A percentile compares a stretch with the other conserved stretches of the same genome.
These are phyloP conservation scores for Lepilemur septentrionalis DNA, from an alignment of 2,797 vertebrate species.

Conservation along the genomic window DNA sequence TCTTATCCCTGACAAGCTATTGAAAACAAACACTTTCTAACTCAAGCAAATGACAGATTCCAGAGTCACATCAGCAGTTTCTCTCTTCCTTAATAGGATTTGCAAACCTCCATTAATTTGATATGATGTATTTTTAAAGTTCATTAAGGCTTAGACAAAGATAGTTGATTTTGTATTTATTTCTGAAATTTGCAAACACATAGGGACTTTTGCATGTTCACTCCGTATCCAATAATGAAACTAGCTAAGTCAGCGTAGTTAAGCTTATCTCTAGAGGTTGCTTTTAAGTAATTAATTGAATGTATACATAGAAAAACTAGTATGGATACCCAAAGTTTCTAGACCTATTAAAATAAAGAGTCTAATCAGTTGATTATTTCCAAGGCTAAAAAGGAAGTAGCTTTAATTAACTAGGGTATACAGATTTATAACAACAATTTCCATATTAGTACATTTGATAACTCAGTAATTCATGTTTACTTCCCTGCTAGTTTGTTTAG, in stretches of 20 bases:
- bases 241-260: neutral
- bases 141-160: neutral
- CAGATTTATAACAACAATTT: neutral
- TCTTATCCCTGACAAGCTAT: neutral
- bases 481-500: neutral
- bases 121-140: neutral
- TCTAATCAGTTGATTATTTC: neutral
- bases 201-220: neutral
- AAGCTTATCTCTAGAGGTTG: neutral
- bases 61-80: neutral
- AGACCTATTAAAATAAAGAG: neutral
- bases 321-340: neutral
- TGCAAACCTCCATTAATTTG: neutral
- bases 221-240: neutral
- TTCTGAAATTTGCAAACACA: neutral
- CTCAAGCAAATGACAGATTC: neutral
- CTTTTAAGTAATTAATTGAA: constrained; percentile 16
- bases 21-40: neutral
- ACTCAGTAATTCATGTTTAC: neutral
- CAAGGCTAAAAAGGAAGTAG: neutral
- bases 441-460: neutral
- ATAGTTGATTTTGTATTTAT: neutral
- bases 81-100: neutral
- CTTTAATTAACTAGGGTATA: neutral
- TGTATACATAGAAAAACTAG: neutral